Conservation (phyloP, 2,113 vertebrate species). For the Lethenteron camtschaticum region DNA sequence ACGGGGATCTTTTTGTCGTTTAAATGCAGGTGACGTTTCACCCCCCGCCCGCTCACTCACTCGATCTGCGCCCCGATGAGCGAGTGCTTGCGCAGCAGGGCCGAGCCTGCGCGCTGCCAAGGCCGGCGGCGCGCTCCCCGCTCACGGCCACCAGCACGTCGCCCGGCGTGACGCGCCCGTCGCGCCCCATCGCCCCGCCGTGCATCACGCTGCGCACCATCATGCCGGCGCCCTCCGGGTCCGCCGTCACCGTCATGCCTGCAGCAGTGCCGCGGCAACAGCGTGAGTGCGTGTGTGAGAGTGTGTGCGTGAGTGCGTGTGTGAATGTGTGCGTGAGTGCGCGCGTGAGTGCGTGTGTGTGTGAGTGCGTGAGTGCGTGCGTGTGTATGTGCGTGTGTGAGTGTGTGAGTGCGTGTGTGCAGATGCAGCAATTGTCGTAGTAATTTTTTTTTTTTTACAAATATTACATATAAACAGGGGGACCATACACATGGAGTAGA, state of each 20-base stretch:
- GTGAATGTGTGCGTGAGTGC: too few relatives aligned
- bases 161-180: slow-evolving; percentile 59
- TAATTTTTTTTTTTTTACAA: too few relatives aligned
- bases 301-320: not conserved
- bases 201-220: slow-evolving; percentile 75
- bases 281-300: not conserved
- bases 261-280: not conserved
- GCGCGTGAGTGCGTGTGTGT: too few relatives aligned
- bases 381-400: too few relatives aligned
- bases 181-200: slow-evolving; percentile 68
- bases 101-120: slow-evolving; percentile 70
- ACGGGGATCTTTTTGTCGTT: too few relatives aligned
- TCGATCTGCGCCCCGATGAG: slow-evolving; percentile 68
- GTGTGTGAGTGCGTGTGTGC: too few relatives aligned
- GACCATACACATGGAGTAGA: too few relatives aligned
- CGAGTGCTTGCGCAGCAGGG: slow-evolving; percentile 72
- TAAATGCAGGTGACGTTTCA: slow-evolving; percentile 23
- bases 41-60: slow-evolving; percentile 72
- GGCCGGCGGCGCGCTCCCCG: slow-evolving; percentile 46
- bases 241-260: slow-evolving; percentile 88
- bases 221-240: slow-evolving; percentile 68
- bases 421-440: too few relatives aligned
- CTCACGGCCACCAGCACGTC: slow-evolving; percentile 80
- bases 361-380: too few relatives aligned
- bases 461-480: too few relatives aligned